phyloP scores from a whole-genome alignment of 2,113 vertebrate species.

The Clarias macrocephalus region DNA sequence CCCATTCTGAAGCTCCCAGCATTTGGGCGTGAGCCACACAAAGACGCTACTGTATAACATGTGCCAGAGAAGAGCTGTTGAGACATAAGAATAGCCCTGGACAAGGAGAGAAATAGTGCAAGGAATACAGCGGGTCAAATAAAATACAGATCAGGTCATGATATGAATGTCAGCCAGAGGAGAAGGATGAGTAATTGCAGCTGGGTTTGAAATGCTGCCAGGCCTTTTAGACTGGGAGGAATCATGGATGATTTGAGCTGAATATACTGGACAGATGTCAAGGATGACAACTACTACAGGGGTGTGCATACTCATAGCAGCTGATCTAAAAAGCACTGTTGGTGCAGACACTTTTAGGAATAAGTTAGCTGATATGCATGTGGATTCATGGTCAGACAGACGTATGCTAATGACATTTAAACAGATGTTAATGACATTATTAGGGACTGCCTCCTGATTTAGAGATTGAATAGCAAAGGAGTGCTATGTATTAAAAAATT shows the following conservation, averaged over 20 bases:
- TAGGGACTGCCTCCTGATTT: background rate
- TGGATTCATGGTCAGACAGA: background rate
- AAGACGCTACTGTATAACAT: conserved; percentile 48
- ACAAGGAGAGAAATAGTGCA: conserved; percentile 9
- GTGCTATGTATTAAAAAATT: background rate
- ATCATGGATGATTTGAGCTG: conserved; percentile 48
- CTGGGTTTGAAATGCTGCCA: conserved; percentile 50
- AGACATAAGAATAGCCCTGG: conserved; percentile 35
- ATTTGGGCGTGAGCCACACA: conserved; percentile 48
- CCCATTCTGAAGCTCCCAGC: conserved; percentile 47
- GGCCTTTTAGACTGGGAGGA: conserved; percentile 44
- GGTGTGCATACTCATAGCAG: conserved; percentile 20
- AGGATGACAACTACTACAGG: conserved; percentile 34
- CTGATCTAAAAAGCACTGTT: conserved; percentile 4
- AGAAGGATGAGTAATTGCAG: conserved; percentile 49
- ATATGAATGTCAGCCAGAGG: conserved; percentile 49
- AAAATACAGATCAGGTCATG: conserved; percentile 29
- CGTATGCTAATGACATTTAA: background rate
- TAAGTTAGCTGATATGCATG: background rate
- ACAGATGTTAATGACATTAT: conserved; percentile 1
- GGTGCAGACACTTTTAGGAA: conserved; percentile 5
- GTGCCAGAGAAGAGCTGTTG: conserved; percentile 35
- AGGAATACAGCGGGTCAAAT: conserved; percentile 41
- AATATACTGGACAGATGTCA: conserved; percentile 53
- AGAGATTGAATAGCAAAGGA: background rate